Evolutionary conservation across 2,113 vertebrate genomes (phyloP).

Genomic region (Callithrix jacchus): DNA sequence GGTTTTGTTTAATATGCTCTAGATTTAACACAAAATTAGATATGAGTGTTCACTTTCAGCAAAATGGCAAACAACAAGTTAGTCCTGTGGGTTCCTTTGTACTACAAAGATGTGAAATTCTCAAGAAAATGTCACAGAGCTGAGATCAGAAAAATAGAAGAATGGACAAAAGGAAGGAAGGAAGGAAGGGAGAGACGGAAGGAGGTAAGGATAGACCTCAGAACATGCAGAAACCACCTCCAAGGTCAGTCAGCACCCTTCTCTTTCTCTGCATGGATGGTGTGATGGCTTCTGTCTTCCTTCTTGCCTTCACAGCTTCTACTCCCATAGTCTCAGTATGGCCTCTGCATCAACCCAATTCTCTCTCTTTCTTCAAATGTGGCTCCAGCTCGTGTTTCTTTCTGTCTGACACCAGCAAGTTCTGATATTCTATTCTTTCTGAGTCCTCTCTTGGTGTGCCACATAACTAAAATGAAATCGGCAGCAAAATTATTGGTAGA

Average conservation of each 20-base stretch:
- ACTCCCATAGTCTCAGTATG: rapidly evolving
- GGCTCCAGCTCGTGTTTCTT: neutral
- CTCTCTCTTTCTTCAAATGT: neutral
- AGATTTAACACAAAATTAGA: neutral
- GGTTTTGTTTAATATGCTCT: neutral
- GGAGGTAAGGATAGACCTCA: no score
- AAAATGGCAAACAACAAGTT: neutral
- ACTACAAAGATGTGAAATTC: neutral
- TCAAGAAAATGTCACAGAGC: neutral
- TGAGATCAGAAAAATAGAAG: neutral
- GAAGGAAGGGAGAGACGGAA: no score
- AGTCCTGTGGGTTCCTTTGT: neutral
- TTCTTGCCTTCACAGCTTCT: neutral
- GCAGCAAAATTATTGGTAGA: neutral
- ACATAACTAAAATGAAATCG: neutral
- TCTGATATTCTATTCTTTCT: neutral
- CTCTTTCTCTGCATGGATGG: rapidly evolving
- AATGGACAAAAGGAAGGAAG: no score
- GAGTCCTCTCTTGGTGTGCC: neutral
- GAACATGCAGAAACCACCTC: neutral
- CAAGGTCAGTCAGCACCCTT: rapidly evolving
- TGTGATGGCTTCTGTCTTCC: neutral
- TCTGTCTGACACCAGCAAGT: neutral
- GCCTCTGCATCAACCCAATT: neutral
- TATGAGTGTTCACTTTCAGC: neutral